phyloP scores from a whole-genome alignment of 2,113 vertebrate species.

The Tichodroma muraria region DNA sequence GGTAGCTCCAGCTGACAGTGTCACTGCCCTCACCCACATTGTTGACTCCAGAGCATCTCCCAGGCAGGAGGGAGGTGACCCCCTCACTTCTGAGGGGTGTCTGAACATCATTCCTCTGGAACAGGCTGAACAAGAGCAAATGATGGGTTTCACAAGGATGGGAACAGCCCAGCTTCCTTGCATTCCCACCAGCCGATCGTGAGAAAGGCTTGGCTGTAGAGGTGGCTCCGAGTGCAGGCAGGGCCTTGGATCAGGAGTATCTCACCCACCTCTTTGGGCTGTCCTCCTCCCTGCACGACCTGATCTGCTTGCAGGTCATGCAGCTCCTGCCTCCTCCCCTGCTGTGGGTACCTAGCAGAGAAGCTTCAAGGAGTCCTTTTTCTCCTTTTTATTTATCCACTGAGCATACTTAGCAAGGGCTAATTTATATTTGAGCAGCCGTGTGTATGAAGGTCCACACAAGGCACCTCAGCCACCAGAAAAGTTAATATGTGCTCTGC shows the following conservation, averaged over 20 bases:
- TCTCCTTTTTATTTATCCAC: slow-evolving; percentile 14
- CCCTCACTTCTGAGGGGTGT: neutral
- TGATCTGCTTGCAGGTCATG: accelerated
- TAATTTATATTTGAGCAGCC: slow-evolving; percentile 48
- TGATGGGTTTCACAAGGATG: neutral
- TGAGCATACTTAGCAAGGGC: neutral
- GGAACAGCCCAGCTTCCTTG: neutral
- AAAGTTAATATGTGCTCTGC: slow-evolving; percentile 60
- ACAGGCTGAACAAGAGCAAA: neutral
- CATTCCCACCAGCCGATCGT: neutral
- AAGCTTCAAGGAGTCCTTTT: neutral
- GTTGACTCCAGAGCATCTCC: neutral
- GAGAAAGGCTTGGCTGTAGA: neutral
- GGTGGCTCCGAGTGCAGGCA: neutral
- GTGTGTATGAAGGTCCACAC: neutral
- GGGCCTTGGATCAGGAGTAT: neutral
- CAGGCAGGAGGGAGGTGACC: neutral
- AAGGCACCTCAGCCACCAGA: slow-evolving; percentile 39
- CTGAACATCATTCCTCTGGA: neutral
- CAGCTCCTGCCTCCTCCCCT: neutral
- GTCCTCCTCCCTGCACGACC: neutral
- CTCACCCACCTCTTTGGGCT: neutral
- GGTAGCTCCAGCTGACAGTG: neutral
- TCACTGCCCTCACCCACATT: neutral
- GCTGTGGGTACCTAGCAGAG: neutral